These are phyloP conservation scores for Epsilonema sp. DNA, from an alignment of 2,888 invertebrate genomes.

Conservation along the genomic window DNA sequence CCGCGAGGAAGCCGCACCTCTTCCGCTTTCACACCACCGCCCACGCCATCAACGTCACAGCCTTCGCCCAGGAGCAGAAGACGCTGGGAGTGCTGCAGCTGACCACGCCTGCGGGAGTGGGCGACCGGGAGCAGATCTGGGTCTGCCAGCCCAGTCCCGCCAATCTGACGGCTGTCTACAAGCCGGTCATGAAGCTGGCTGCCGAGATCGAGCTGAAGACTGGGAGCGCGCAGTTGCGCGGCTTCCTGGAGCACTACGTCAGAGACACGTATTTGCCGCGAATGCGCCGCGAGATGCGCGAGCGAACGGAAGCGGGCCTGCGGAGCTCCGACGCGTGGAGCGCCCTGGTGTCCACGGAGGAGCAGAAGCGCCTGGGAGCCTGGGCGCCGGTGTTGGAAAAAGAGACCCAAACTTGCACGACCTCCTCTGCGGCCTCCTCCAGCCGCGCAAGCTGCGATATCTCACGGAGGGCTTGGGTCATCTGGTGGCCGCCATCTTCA, in stretches of 20 bases:
- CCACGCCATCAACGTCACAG: conserved; percentile 39
- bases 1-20: conserved; percentile 21
- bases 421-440: background rate
- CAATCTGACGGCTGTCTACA: conserved; percentile 47
- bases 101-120: conserved; percentile 17
- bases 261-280: conserved; percentile 53
- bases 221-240: conserved; percentile 39
- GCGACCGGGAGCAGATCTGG: conserved; percentile 39
- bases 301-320: conserved; percentile 13
- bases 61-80: conserved; percentile 37
- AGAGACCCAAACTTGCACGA: conserved; percentile 9
- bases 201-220: conserved; percentile 74
- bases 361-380: conserved; percentile 12
- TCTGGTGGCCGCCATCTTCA: conserved; percentile 54
- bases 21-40: conserved; percentile 52
- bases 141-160: conserved; percentile 45
- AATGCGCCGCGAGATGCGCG: conserved; percentile 16
- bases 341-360: conserved; percentile 7
- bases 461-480: conserved; percentile 45
- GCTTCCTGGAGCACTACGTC: conserved; percentile 65
- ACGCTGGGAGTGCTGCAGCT: background rate
- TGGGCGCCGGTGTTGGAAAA: background rate
- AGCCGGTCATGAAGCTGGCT: conserved; percentile 59
- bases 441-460: conserved; percentile 47
- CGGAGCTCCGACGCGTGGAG: conserved; percentile 16